Conservation (phyloP, 2,888 invertebrate genomes). For the Cabera pusaria region DNA sequence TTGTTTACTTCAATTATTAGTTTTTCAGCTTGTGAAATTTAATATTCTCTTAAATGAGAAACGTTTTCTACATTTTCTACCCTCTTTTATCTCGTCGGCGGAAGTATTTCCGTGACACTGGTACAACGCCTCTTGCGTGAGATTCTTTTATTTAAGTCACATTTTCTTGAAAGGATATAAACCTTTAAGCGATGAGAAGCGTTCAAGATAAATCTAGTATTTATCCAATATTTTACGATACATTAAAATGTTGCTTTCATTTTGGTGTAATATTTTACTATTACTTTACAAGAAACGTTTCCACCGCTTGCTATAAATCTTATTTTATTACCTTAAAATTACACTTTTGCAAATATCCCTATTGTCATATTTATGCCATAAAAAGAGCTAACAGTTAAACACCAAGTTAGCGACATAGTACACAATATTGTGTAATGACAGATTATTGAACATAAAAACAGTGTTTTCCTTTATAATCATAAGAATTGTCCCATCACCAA, state of each 20-base stretch:
- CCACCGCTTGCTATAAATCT: no score
- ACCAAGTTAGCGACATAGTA: no score
- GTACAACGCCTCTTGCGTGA: slow-evolving; percentile 9
- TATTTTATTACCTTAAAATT: no score
- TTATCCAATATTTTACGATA: slow-evolving; percentile 1
- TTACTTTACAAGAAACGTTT: no score
- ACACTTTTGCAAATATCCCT: no score
- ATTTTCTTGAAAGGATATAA: slow-evolving; percentile 14
- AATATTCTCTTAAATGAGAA: slow-evolving; percentile 17
- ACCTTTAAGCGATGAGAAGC: slow-evolving; percentile 9
- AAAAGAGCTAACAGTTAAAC: no score
- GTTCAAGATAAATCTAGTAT: slow-evolving; percentile 10
- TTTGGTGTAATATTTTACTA: no score
- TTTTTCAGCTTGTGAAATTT: slow-evolving; percentile 8
- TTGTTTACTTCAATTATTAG: no score
- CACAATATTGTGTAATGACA: no score
- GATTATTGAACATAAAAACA: no score
- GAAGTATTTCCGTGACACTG: slow-evolving; percentile 18
- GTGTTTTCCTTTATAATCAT: slow-evolving; percentile 7
- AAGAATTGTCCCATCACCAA: slow-evolving; percentile 17
- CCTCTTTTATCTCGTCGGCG: slow-evolving; percentile 16
- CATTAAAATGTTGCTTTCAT: no score
- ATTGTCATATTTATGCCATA: no score
- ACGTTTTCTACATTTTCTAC: slow-evolving; percentile 19
- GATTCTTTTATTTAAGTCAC: slow-evolving; percentile 21